phyloP scores from a whole-genome alignment of 2,888 invertebrate genomes.

The Drosophila atripex region DNA sequence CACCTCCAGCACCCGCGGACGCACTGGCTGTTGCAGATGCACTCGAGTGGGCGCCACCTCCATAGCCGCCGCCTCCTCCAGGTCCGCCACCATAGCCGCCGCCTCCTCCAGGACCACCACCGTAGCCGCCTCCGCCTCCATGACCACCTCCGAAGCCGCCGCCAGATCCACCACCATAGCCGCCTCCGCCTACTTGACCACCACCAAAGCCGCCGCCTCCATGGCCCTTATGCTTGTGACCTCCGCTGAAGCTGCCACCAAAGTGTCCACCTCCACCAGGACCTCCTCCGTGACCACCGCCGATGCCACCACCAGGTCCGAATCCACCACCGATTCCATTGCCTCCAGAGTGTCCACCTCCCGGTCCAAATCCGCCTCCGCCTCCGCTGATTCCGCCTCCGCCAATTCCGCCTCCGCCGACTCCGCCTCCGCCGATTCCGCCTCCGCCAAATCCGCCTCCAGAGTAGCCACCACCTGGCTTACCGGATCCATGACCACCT shows the following conservation, averaged over 20 bases:
- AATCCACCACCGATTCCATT: slow-evolving; percentile 24
- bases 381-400: neutral
- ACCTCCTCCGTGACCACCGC: slow-evolving; percentile 14
- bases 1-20: slow-evolving; percentile 44
- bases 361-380: neutral
- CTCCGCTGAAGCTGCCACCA: slow-evolving; percentile 11
- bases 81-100: slow-evolving; percentile 19
- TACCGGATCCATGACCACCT: neutral
- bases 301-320: slow-evolving; percentile 6
- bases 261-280: slow-evolving; percentile 14
- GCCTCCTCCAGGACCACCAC: slow-evolving; percentile 23
- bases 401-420: neutral
- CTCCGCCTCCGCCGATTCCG: neutral
- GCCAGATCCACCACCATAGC: slow-evolving; percentile 14
- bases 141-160: slow-evolving; percentile 29
- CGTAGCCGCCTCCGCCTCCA: slow-evolving; percentile 23
- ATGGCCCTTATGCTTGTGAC: slow-evolving; percentile 5
- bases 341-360: neutral
- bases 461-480: neutral
- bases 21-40: slow-evolving; percentile 54
- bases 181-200: slow-evolving; percentile 17
- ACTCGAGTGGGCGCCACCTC: slow-evolving; percentile 41
- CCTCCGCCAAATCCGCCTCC: neutral
- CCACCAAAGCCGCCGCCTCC: slow-evolving; percentile 27
- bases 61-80: slow-evolving; percentile 35